phyloP scores from a whole-genome alignment of 1,140 invertebrate genomes.

The Hetaerina americana region DNA sequence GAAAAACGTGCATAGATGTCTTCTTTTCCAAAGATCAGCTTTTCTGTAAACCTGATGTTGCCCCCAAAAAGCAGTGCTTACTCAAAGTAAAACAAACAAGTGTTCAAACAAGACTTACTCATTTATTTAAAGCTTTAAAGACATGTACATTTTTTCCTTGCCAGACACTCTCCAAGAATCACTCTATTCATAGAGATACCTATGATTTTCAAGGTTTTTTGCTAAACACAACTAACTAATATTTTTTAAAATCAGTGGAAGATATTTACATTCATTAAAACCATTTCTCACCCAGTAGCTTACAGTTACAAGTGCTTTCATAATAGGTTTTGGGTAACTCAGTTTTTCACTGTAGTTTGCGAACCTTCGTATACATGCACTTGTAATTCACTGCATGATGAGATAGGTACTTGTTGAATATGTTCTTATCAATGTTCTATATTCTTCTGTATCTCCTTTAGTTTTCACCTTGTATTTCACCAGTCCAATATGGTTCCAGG shows the following conservation, averaged over 20 bases:
- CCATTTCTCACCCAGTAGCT: not conserved
- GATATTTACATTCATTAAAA: not conserved
- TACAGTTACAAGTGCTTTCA: not conserved
- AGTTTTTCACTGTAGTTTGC: not conserved
- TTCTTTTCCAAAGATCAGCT: too few relatives aligned
- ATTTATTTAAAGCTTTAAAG: slow-evolving; percentile 1
- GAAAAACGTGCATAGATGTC: too few relatives aligned
- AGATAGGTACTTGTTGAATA: too few relatives aligned
- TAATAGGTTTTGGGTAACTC: not conserved
- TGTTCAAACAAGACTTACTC: not conserved
- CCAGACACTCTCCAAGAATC: not conserved
- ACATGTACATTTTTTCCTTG: not conserved
- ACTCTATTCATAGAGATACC: not conserved
- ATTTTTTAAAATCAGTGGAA: not conserved
- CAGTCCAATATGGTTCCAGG: too few relatives aligned
- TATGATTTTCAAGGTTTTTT: not conserved
- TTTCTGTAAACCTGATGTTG: too few relatives aligned
- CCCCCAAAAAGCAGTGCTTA: too few relatives aligned
- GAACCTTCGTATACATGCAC: not conserved
- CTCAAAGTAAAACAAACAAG: not conserved
- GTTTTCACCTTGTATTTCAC: too few relatives aligned
- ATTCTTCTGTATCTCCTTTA: too few relatives aligned
- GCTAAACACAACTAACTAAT: not conserved
- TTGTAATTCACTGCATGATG: too few relatives aligned
- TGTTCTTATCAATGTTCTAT: too few relatives aligned